Base-by-base conservation (phyloP, 2,113 vertebrate genomes). In the Origma solitaria region DNA sequence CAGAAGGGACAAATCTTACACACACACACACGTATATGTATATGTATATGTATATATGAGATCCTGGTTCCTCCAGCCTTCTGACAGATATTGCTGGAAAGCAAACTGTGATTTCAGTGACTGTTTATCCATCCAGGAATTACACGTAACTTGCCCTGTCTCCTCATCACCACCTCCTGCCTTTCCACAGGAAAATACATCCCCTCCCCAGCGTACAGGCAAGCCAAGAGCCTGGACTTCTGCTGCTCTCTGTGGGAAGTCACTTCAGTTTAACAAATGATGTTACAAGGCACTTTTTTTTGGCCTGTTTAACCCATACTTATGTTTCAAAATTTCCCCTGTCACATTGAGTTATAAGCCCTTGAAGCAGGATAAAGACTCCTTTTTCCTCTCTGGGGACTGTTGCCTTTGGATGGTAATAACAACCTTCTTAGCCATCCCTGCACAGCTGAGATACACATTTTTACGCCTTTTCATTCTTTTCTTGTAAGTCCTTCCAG, bases 121-220 rank as follows among this genome's bases (percentile, higher is more conserved):
- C 30, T 40, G 8, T 70, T 76, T 62, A 53, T 45, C 23, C 24
- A 58, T 8, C 8, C 44, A 54, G 56, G 9, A 81, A 33, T 84
- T 50, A 68, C 10, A 14, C 27, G 47, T 73, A 31, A 31, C 12
- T 49, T 58, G 35, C 13, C 44, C 11, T 40, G 19, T 38, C 45
- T 82, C 70, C 86, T 70, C 2, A 1, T 19, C 31, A 69, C 30
- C 7, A 15, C n/a, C 57, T 76, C 53, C 80, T 60, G 51, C 72
- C 30, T 78, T 77, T 61, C 68, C 31, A 23, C 30, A 44, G 45
- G n/a, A 22, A 87, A 38, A n/a, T 7, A 22, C 1, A 0, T 45
- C 33, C 22, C 24, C 47, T 71, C 9, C 38, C 22, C 1, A 0
- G 30, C 1, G 0, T 6, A 40, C 38, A 53, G 61, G 31, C 30